Percentiles rank a stretch among this genome's conserved stretches.
Evolutionary conservation across 2,797 vertebrate species (phyloP).

Genomic region (Siniperca obscura): DNA sequence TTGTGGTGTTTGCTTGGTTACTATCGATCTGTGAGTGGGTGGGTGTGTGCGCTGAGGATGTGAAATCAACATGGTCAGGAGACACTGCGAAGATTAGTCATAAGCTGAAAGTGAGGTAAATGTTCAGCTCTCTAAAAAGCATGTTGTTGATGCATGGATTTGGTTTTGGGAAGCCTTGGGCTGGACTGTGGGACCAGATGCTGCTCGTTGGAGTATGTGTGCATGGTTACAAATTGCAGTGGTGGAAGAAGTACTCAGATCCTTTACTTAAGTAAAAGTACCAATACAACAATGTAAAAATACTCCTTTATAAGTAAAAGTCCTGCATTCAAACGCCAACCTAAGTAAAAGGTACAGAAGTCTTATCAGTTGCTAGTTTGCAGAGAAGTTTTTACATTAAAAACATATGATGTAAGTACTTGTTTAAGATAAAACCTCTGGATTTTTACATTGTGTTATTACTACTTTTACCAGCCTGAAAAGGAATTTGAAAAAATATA

Average conservation of each 20-base stretch:
- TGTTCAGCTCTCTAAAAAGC: background rate
- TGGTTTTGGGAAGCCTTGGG: background rate
- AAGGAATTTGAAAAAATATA: background rate
- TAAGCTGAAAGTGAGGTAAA: constrained; percentile 70
- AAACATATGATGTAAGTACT: background rate
- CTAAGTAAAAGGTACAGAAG: constrained; percentile 3
- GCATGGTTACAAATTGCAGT: background rate
- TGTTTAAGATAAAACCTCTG: background rate
- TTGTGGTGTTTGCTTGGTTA: constrained; percentile 6
- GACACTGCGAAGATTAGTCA: constrained; percentile 45
- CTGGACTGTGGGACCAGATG: constrained; percentile 50
- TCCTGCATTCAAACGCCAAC: background rate
- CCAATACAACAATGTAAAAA: background rate
- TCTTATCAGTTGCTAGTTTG: background rate
- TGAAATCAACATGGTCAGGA: constrained; percentile 69
- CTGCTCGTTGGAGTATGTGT: background rate
- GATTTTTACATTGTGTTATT: background rate
- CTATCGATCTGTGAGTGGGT: constrained; percentile 49
- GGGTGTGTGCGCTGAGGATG: constrained; percentile 59
- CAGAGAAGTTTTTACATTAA: background rate
- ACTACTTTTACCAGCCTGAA: background rate
- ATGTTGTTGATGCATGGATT: constrained; percentile 18
- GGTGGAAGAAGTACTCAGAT: background rate
- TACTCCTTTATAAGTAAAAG: background rate
- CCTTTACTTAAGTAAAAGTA: background rate